Conservation (phyloP, 2,888 invertebrate genomes). For the Acrocyrtus sp. region DNA sequence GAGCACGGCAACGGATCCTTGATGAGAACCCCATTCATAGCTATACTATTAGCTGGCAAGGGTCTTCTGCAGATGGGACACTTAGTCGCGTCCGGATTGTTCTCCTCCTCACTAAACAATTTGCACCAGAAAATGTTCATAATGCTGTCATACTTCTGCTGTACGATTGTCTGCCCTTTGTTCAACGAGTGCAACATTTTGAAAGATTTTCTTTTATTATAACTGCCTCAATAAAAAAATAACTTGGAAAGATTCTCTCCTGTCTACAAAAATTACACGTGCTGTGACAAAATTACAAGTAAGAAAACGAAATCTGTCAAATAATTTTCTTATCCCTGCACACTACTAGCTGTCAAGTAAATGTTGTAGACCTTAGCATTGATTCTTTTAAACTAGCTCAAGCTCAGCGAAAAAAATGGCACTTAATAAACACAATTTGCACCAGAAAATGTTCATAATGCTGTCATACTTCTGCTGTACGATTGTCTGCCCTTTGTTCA, state of each 20-base stretch:
- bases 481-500: constrained; percentile 25
- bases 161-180: constrained; percentile 23
- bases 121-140: constrained; percentile 49
- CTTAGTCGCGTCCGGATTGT: constrained; percentile 34
- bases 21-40: constrained; percentile 32
- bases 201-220: neutral
- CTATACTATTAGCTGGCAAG: constrained; percentile 31
- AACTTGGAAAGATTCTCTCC: neutral
- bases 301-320: neutral
- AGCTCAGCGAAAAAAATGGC: too few relatives aligned
- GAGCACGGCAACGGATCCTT: constrained; percentile 55
- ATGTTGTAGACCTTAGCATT: neutral
- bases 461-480: constrained; percentile 39
- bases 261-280: constrained; percentile 2
- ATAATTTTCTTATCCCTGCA: neutral
- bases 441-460: constrained; percentile 47
- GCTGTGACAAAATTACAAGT: constrained; percentile 3
- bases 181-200: constrained; percentile 38
- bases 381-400: neutral
- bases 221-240: neutral
- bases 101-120: constrained; percentile 51
- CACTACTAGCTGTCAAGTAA: neutral
- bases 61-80: constrained; percentile 53
- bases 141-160: constrained; percentile 37
- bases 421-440: too few relatives aligned